These are phyloP conservation scores for Apistogramma diplotaenia DNA, from an alignment of 2,113 vertebrate species.

Conservation along the genomic window DNA sequence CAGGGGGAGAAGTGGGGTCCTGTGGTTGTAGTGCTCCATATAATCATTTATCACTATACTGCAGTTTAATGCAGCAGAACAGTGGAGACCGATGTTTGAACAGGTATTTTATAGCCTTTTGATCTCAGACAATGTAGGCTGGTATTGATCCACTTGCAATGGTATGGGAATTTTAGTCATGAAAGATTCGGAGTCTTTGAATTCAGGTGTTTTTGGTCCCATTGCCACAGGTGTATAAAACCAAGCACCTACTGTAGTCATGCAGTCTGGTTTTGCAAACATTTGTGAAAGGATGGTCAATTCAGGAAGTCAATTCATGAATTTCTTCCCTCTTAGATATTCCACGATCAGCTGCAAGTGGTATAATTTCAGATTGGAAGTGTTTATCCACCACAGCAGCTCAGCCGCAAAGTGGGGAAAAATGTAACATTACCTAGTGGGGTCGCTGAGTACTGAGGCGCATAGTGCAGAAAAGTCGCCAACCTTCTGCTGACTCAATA, in stretches of 20 bases:
- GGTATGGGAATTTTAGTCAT: not conserved
- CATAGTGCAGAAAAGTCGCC: no score
- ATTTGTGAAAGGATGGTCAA: not conserved
- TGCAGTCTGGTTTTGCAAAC: not conserved
- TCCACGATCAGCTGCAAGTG: not conserved
- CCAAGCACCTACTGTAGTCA: not conserved
- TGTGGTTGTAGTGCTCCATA: not conserved
- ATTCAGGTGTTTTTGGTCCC: not conserved
- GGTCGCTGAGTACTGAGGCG: not conserved
- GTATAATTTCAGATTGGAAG: not conserved
- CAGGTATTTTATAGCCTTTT: constrained; percentile 27
- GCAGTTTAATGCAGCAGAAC: not conserved
- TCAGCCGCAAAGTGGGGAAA: not conserved
- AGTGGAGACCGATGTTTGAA: constrained; percentile 15
- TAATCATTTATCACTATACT: constrained; percentile 3
- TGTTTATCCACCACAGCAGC: not conserved
- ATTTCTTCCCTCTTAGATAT: not conserved
- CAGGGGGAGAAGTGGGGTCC: not conserved
- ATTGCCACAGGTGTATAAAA: not conserved
- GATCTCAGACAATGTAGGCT: not conserved
- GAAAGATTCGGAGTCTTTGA: not conserved
- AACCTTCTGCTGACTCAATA: not conserved
- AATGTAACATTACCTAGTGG: not conserved
- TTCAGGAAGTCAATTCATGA: not conserved
- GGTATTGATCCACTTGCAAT: constrained; percentile 24